Percentiles rank a stretch among this genome's conserved stretches.
Conservation (phyloP, 2,113 vertebrate species). For the Hippopotamus amphibius region DNA sequence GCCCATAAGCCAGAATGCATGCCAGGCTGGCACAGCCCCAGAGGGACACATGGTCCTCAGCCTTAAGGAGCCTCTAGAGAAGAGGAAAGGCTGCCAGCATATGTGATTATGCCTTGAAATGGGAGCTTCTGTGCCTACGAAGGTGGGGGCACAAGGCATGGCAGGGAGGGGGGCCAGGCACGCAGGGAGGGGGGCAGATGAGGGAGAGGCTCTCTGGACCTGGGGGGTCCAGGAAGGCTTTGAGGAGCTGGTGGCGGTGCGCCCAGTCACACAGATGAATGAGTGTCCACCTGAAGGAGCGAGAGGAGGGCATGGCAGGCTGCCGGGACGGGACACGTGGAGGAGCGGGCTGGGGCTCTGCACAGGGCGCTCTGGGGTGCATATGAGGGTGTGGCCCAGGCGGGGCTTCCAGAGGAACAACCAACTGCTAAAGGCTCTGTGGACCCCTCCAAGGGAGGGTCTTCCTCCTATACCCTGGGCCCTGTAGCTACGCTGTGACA, state of each 20-base stretch:
- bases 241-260: neutral
- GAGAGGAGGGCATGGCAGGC: neutral
- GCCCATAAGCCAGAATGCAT: neutral
- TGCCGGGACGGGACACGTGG: neutral
- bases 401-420: neutral
- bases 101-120: neutral
- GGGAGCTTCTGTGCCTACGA: rapidly evolving
- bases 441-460: neutral
- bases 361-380: rapidly evolving
- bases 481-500: neutral
- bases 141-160: rapidly evolving
- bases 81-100: neutral
- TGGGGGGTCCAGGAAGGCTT: neutral
- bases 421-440: neutral
- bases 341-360: neutral
- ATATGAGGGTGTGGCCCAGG: rapidly evolving
- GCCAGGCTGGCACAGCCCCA: neutral
- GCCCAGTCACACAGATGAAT: neutral
- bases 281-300: no score
- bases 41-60: neutral
- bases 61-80: neutral
- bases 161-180: no score
- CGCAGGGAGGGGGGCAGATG: neutral
- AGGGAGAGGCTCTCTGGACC: neutral
- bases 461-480: neutral